Evolutionary conservation across 2,797 vertebrate species (phyloP), one percentile per base, ranked within the genome.

Genomic region (Pipistrellus pipistrellus): DNA sequence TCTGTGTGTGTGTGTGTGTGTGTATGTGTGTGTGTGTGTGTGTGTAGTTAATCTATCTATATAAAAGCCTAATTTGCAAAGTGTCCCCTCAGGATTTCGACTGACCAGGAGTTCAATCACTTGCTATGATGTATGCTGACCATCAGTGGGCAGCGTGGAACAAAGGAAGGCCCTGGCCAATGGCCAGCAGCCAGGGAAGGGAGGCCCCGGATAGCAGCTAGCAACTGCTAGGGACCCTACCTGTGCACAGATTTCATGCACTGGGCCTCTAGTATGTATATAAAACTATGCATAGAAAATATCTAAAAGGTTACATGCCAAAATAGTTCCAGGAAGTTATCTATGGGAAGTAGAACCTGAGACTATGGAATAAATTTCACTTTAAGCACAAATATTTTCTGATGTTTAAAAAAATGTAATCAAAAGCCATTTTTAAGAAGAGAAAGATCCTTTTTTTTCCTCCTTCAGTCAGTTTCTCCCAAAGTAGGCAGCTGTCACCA

Each of bases 401-500:
- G 68, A 66, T 62, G 12, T 77, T 64, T 46, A 13, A 35, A 68
- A 21, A 21, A 51, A 75, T 51, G n/a, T 83, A 75, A 78, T 84
- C 89, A 75, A 91, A 95, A 93, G n/a, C 8, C 46, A 48, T 48
- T 48, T 90, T 94, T 75, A 66, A 80, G 35, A 76, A 48, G 10
- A 89, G 82, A 57, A 81, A 93, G 30, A 38, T 64, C 32, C 9
- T 64, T 88, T 88, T 80, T 78, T 88, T 91, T 88, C 68, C 73
- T 85, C 32, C 64, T 94, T 68, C 73, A 72, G 80, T 64, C 69
- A 35, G 41, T 93, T 85, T 90, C 32, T 92, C 73, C 82, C 25
- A 2, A 72, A 78, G 75, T 8, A 90, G 73, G 78, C 95, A 94
- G 88, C 93, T 80, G 95, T 95, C 95, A 95, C 57, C 69, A 82